phyloP scores from a whole-genome alignment of 2,113 vertebrate genomes.

The Rana temporaria region DNA sequence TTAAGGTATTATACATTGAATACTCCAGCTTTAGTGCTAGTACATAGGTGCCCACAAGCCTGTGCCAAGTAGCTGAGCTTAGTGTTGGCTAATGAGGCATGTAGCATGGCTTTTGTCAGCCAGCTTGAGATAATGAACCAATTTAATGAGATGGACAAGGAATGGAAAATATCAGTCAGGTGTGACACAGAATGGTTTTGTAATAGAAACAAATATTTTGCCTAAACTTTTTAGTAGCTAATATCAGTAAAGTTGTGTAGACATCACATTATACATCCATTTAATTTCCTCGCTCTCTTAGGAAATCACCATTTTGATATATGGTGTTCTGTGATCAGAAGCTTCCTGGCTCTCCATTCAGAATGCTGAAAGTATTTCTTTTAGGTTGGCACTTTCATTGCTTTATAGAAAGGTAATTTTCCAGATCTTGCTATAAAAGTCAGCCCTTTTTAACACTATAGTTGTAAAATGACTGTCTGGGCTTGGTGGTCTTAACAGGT shows the following conservation, averaged over 20 bases:
- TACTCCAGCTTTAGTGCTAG: neutral
- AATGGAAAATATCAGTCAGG: slow-evolving; percentile 53
- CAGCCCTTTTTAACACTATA: neutral
- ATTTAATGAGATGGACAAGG: slow-evolving; percentile 53
- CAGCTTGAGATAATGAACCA: slow-evolving; percentile 43
- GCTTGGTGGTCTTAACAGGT: neutral
- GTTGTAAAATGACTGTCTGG: neutral
- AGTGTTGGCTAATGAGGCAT: slow-evolving; percentile 50
- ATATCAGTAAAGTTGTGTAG: neutral
- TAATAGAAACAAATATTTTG: slow-evolving; percentile 42
- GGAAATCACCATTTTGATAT: neutral
- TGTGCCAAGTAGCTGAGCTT: slow-evolving; percentile 25
- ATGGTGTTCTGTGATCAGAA: neutral
- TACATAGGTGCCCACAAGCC: slow-evolving; percentile 11
- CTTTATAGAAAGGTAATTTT: neutral
- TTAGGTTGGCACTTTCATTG: neutral
- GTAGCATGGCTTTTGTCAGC: slow-evolving; percentile 37
- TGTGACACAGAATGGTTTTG: slow-evolving; percentile 20
- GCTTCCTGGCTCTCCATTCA: neutral
- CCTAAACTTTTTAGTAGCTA: slow-evolving; percentile 14
- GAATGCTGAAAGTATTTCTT: neutral
- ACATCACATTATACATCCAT: slow-evolving; percentile 15
- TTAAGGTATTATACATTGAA: neutral
- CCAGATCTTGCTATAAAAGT: neutral
- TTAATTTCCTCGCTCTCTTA: neutral